Conservation (phyloP, 2,113 vertebrate species). For the Bos javanicus region DNA sequence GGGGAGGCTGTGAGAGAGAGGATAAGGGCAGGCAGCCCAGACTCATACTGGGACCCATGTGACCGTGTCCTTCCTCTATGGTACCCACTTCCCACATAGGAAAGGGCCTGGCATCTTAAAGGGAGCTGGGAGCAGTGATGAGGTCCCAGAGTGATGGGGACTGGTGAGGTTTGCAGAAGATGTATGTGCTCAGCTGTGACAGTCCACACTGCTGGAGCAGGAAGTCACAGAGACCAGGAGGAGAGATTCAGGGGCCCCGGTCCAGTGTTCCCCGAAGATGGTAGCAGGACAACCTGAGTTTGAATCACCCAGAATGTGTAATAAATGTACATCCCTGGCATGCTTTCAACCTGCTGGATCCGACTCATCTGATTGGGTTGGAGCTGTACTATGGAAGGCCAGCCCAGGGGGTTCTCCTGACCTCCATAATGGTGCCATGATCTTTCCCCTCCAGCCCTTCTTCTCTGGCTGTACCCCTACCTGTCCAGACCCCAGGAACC, state of each 20-base stretch:
- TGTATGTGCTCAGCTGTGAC: not conserved
- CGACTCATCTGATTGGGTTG: not conserved
- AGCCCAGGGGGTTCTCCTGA: not conserved
- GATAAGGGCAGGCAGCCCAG: not conserved
- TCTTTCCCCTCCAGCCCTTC: not conserved
- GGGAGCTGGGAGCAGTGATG: not conserved
- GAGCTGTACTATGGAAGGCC: not conserved
- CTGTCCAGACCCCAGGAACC: not conserved
- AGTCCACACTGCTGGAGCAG: not conserved
- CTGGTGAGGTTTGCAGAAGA: not conserved
- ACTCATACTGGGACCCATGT: fast-evolving
- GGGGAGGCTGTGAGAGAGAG: not conserved
- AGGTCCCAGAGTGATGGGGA: not conserved
- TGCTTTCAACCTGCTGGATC: not conserved
- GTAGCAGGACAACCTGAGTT: not conserved
- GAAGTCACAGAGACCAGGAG: not conserved
- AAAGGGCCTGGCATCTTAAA: not conserved
- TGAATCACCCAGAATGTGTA: not conserved
- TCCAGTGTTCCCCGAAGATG: not conserved
- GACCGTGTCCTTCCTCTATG: not conserved
- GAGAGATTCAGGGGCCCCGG: not conserved
- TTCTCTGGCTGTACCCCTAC: not conserved
- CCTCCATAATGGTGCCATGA: fast-evolving
- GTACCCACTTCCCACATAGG: not conserved
- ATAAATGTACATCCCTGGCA: not conserved